Percentiles rank a stretch among this genome's conserved stretches.
These are phyloP conservation scores for Drosophila nigricruria DNA, from an alignment of 2,888 invertebrate species.

Conservation along the genomic window DNA sequence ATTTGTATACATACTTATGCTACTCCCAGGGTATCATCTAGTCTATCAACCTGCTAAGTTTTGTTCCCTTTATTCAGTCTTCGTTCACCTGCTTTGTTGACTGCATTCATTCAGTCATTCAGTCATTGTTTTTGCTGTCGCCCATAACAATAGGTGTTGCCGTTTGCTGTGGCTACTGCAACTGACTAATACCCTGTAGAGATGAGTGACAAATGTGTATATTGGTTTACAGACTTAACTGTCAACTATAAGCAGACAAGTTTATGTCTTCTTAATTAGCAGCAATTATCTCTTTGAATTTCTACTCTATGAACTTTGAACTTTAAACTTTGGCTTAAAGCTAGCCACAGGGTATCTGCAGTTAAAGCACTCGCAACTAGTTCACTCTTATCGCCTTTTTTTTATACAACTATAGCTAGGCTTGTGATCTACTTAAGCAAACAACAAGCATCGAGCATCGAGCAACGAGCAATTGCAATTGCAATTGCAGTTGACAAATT, in stretches of 20 bases:
- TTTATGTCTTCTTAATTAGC: no score
- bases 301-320: not conserved
- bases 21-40: constrained; percentile 18
- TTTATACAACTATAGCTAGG: not conserved
- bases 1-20: not conserved
- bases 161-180: constrained; percentile 2
- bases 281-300: not conserved
- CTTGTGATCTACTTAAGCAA: not conserved
- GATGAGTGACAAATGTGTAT: not conserved
- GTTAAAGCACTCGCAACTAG: not conserved
- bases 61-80: not conserved
- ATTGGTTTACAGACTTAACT: not conserved
- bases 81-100: constrained; percentile 44
- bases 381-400: not conserved
- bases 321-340: not conserved
- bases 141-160: constrained; percentile 44
- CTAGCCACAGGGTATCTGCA: not conserved
- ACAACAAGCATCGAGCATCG: not conserved
- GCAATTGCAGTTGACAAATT: constrained; percentile 3
- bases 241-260: no score
- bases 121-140: constrained; percentile 27
- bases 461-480: not conserved
- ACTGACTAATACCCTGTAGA: not conserved
- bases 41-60: not conserved
- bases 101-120: constrained; percentile 65